These are phyloP conservation scores for Sorex maritimensis DNA, from an alignment of 2,797 vertebrate species.

Conservation along the genomic window DNA sequence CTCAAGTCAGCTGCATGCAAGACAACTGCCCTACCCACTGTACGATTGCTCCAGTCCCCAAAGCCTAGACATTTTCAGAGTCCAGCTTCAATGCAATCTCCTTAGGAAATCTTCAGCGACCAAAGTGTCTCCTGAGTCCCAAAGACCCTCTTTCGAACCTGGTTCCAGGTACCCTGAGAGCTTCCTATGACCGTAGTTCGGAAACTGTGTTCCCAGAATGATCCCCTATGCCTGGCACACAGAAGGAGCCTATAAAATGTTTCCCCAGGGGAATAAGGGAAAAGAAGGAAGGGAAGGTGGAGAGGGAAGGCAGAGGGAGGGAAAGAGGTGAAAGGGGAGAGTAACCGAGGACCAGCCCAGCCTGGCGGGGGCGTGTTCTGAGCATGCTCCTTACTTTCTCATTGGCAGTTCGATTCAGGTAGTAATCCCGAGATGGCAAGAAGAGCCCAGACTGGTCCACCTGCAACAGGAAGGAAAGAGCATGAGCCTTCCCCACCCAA, in stretches of 20 bases:
- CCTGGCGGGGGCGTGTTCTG: not conserved
- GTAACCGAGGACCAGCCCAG: not conserved
- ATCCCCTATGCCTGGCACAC: not conserved
- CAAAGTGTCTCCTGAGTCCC: not conserved
- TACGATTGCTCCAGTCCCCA: not conserved
- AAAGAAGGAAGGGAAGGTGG: not conserved
- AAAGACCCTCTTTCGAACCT: not conserved
- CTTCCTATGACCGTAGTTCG: constrained; percentile 27
- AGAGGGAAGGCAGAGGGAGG: not conserved
- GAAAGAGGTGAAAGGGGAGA: not conserved
- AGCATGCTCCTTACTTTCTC: constrained; percentile 93
- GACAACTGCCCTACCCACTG: too few relatives aligned
- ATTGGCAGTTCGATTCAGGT: constrained; percentile 97
- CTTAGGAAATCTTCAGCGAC: not conserved
- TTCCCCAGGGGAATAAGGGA: not conserved
- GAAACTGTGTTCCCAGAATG: constrained; percentile 23
- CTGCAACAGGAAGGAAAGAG: constrained; percentile 87
- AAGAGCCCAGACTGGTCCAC: constrained; percentile 98
- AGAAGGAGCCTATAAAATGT: not conserved
- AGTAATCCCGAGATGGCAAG: constrained; percentile 98
- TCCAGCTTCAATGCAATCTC: not conserved
- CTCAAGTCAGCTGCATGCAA: too few relatives aligned
- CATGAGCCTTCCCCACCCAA: not conserved
- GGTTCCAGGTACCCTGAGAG: constrained; percentile 14
- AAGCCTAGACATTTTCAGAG: constrained; percentile 1